Conservation (phyloP, 2,113 vertebrate species). For the Anguilla rostrata region DNA sequence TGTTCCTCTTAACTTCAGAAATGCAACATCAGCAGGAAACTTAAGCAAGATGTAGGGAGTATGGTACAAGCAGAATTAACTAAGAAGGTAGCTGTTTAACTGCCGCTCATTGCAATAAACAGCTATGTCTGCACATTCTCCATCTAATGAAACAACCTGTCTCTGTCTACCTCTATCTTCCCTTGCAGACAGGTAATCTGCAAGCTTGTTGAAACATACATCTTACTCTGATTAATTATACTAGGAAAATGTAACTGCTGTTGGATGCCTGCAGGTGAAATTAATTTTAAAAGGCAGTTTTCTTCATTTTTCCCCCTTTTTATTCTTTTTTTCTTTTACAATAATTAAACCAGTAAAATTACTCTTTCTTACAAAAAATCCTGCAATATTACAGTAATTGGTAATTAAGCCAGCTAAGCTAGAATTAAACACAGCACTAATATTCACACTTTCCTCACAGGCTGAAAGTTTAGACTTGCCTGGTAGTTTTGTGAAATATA, state of each 20-base stretch:
- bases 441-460: neutral
- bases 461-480: neutral
- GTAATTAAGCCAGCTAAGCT: neutral
- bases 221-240: neutral
- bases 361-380: neutral
- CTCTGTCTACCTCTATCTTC: neutral
- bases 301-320: too few relatives aligned
- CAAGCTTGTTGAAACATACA: neutral
- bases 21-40: conserved; percentile 14
- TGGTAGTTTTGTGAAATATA: neutral
- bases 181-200: neutral
- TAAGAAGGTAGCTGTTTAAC: neutral
- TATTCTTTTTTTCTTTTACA: neutral
- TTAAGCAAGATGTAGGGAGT: neutral
- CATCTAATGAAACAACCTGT: conserved; percentile 13
- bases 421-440: neutral
- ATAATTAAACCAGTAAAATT: neutral
- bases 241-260: neutral
- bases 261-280: neutral
- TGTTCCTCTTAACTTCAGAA: conserved; percentile 1
- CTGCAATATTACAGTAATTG: neutral
- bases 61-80: neutral
- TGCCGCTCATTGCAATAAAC: neutral
- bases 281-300: neutral
- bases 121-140: neutral